Evolutionary conservation across 2,797 vertebrate species (phyloP).

Genomic region (Perodicticus potto): DNA sequence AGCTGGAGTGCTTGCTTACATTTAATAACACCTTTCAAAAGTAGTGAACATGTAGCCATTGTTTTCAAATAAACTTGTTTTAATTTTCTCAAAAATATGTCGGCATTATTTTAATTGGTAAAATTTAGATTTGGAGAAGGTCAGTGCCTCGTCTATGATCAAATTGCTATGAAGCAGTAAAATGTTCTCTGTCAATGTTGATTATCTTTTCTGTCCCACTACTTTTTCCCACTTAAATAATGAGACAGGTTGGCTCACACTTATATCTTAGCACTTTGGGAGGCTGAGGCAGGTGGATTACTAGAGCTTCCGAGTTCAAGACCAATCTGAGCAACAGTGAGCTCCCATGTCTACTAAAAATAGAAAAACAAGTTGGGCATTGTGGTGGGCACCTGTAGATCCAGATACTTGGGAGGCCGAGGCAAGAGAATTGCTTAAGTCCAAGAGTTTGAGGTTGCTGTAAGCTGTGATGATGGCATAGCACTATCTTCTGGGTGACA

Average conservation of each 20-base stretch:
- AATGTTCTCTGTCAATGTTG: background rate
- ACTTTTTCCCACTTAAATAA: background rate
- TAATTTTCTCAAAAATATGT: constrained; percentile 41
- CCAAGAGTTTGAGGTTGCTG: no score
- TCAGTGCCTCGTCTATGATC: background rate
- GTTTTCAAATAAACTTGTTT: constrained; percentile 1
- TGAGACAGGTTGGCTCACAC: background rate
- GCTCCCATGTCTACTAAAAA: no score
- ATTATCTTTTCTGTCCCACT: background rate
- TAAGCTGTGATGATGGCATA: no score
- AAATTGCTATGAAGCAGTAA: background rate
- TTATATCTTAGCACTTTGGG: no score
- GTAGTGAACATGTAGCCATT: background rate
- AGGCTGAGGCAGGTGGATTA: no score
- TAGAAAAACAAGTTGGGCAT: no score
- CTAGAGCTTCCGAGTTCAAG: no score
- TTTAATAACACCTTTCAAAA: background rate
- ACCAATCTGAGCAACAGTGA: no score
- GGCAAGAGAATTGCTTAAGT: no score
- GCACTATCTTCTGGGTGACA: no score
- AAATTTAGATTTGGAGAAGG: background rate
- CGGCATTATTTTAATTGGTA: background rate
- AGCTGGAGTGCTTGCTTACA: background rate
- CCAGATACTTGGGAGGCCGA: no score
- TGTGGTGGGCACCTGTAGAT: no score